Evolutionary conservation across 2,797 vertebrate genomes (phyloP).

Genomic region (Lagorchestes hirsutus): DNA sequence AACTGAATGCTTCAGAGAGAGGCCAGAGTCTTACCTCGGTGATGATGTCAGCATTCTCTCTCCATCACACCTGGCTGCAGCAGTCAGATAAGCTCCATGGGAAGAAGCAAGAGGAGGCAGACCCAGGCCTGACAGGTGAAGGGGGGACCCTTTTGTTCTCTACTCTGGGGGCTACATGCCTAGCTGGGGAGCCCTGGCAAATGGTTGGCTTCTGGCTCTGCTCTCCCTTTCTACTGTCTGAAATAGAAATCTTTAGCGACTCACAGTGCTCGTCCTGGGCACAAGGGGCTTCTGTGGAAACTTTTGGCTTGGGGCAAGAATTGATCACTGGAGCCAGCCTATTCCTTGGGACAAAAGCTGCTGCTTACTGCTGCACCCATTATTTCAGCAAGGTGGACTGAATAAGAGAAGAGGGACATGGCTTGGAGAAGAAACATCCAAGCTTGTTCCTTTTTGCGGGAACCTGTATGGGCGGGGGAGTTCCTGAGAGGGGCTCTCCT

Average conservation of each 20-base stretch:
- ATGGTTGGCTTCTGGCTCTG: slow-evolving; percentile 72
- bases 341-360: not conserved
- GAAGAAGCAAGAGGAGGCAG: slow-evolving; percentile 74
- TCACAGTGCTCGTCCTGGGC: slow-evolving; percentile 36
- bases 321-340: not conserved
- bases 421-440: not conserved
- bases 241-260: slow-evolving; percentile 61
- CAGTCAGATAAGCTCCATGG: slow-evolving; percentile 79
- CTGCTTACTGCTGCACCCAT: not conserved
- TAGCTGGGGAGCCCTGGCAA: slow-evolving; percentile 73
- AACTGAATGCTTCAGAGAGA: slow-evolving; percentile 45
- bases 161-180: slow-evolving; percentile 62
- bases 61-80: slow-evolving; percentile 79
- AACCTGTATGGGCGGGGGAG: not conserved
- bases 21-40: slow-evolving; percentile 61
- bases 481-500: not conserved
- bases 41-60: slow-evolving; percentile 70
- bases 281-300: not conserved
- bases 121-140: slow-evolving; percentile 81
- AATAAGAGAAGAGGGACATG: not conserved
- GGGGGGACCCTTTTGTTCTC: slow-evolving; percentile 82
- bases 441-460: not conserved
- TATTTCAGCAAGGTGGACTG: not conserved
- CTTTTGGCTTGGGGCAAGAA: not conserved
- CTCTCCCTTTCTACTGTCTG: slow-evolving; percentile 74